Evolutionary conservation across 2,113 vertebrate genomes (phyloP).

Genomic region (Nyctereutes procyonoides): DNA sequence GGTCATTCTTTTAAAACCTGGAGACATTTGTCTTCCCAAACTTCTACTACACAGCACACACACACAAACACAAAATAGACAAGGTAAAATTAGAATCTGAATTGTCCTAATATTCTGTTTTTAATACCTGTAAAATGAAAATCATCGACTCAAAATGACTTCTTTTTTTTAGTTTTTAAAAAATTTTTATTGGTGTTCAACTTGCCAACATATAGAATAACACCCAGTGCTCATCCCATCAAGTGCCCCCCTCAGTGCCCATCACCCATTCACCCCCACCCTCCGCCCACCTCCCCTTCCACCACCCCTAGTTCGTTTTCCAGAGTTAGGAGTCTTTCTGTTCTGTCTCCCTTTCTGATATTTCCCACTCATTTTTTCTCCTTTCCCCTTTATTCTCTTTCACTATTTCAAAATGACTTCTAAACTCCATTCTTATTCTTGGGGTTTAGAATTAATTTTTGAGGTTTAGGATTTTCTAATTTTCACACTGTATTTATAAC

Average conservation of each 20-base stretch:
- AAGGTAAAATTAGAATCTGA: background rate
- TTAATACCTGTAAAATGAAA: background rate
- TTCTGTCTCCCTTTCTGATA: too few species aligned
- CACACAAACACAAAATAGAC: background rate
- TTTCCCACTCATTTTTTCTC: too few species aligned
- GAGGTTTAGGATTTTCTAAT: background rate
- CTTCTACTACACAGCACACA: background rate
- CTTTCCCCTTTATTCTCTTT: too few species aligned
- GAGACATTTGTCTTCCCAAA: background rate
- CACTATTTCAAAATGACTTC: background rate
- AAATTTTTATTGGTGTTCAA: too few species aligned
- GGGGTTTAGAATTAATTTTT: background rate
- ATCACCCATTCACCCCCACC: too few species aligned
- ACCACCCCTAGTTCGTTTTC: too few species aligned
- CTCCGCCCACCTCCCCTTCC: too few species aligned
- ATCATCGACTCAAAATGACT: background rate
- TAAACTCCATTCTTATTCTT: background rate
- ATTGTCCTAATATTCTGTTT: background rate
- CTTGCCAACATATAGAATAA: too few species aligned
- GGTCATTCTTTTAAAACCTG: background rate
- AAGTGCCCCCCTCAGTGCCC: too few species aligned
- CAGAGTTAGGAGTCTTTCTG: too few species aligned
- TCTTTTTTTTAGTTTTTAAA: background rate
- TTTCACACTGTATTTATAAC: background rate
- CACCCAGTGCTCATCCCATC: too few species aligned